Base-by-base conservation (phyloP, 2,113 vertebrate genomes). In the Eulemur macaco region DNA sequence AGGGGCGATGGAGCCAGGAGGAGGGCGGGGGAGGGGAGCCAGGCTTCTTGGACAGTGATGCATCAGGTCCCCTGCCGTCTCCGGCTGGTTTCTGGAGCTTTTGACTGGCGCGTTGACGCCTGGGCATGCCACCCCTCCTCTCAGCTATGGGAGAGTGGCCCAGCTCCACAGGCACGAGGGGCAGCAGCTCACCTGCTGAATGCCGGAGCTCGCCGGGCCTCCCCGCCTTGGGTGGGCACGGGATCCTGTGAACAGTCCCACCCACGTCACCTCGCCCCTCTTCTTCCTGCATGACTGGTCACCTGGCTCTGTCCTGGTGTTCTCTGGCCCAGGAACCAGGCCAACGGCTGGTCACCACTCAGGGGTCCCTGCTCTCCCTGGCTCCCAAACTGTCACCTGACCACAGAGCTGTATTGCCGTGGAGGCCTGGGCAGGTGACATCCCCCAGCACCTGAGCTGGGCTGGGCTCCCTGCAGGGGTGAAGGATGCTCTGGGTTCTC, bases 341-440 rank as follows among this genome's bases (percentile, higher is more conserved):
- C 76, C 1, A 1, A 13, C 1, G 0, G 21, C 58, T 17, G 0
- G 0, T 34, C 27, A 0, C 0, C 0, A 0, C 85, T 17, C 25
- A 23, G 1, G 6, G 52, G 29, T 31, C 68, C 12, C 81, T 21
- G 71, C 9, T 0, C 1, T 11, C 37, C 76, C 60, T 27, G 5
- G 20, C 5, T 0, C 14, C 17, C 13, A 73, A 37, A 63, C n/a
- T 63, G 27, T 37, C 27, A 12, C 23, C 69, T 8, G 1, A 13
- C 47, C 25, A 14, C 66, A 17, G 85, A 77, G 54, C 52, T 4
- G 4, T 14, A 83, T n/a, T 1, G 2, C 56, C 8, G 0, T 0
- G 0, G 77, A 20, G 39, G 45, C 1, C 60, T 14, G 15, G 5
- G 64, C 3, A 12, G 12, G 29, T 37, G 37, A 31, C 0, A 0